phyloP scores from a whole-genome alignment of 2,113 vertebrate genomes.

The Percina caprodes region DNA sequence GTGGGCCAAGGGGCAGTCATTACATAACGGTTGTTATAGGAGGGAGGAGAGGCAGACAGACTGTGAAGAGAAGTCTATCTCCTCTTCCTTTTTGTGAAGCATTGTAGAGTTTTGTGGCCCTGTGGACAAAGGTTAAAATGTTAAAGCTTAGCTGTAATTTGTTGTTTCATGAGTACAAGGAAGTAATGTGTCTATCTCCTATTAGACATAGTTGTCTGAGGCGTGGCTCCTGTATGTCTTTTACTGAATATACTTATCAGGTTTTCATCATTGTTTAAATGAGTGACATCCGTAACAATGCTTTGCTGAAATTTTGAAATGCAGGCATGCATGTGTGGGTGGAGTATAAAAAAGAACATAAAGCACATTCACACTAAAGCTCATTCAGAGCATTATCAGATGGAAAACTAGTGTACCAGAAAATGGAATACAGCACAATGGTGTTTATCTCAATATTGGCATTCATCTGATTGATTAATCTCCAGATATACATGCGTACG shows the following conservation, averaged over 20 bases:
- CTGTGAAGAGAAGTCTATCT: too few relatives aligned
- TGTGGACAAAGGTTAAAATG: too few relatives aligned
- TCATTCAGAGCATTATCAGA: not conserved
- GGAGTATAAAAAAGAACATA: not conserved
- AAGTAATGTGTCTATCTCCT: not conserved
- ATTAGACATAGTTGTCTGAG: not conserved
- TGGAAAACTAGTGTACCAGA: not conserved
- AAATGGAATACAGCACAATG: not conserved
- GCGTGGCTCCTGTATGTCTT: not conserved
- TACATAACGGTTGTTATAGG: too few relatives aligned
- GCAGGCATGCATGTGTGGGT: not conserved
- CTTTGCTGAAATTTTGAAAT: slow-evolving; percentile 32
- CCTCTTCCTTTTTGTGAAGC: too few relatives aligned
- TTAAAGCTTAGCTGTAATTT: not conserved
- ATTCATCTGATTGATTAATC: not conserved
- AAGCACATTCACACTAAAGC: not conserved
- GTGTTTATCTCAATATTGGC: not conserved
- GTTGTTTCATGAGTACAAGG: not conserved
- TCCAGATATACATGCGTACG: not conserved
- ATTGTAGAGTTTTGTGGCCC: too few relatives aligned
- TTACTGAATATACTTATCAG: rapidly evolving
- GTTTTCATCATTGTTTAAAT: not conserved
- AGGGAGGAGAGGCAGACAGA: too few relatives aligned
- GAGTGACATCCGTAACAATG: not conserved
- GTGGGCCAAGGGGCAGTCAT: too few relatives aligned